These are phyloP conservation scores for Dione vanillae DNA, from an alignment of 2,888 invertebrate species.

Conservation along the genomic window DNA sequence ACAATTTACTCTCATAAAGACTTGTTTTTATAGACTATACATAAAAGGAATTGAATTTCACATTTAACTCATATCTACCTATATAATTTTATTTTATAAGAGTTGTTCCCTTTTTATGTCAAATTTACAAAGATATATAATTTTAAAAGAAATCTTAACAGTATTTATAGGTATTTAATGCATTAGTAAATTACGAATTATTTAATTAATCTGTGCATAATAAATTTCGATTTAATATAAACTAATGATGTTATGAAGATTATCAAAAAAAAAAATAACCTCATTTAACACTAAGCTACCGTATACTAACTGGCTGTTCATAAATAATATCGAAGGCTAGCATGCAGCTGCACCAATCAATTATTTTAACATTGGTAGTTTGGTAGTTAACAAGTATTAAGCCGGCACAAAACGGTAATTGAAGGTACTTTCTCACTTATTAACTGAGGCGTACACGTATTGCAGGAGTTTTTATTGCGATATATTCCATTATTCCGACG, in stretches of 20 bases:
- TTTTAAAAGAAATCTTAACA: no score
- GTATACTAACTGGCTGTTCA: neutral
- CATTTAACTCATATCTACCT: neutral
- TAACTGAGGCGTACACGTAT: slow-evolving; percentile 49
- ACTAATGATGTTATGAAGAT: neutral
- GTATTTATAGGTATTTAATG: neutral
- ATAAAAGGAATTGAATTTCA: slow-evolving; percentile 2
- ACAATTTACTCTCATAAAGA: slow-evolving; percentile 15
- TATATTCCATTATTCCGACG: slow-evolving; percentile 44
- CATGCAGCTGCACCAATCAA: slow-evolving; percentile 45
- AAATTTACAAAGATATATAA: neutral
- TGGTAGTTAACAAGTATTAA: slow-evolving; percentile 56
- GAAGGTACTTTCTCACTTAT: slow-evolving; percentile 63
- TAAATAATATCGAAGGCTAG: slow-evolving; percentile 26
- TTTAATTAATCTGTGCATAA: no score
- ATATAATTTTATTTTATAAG: neutral
- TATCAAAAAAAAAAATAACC: neutral
- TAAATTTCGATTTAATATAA: neutral
- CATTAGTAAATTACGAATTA: neutral
- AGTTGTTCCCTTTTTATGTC: neutral
- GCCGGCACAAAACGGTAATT: slow-evolving; percentile 57
- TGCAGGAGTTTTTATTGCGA: slow-evolving; percentile 39
- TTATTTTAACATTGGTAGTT: slow-evolving; percentile 54
- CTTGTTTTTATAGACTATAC: slow-evolving; percentile 12
- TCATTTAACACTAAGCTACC: slow-evolving; percentile 1